Evolutionary conservation across 2,113 vertebrate species (phyloP).

Genomic region (Pitta sordida): DNA sequence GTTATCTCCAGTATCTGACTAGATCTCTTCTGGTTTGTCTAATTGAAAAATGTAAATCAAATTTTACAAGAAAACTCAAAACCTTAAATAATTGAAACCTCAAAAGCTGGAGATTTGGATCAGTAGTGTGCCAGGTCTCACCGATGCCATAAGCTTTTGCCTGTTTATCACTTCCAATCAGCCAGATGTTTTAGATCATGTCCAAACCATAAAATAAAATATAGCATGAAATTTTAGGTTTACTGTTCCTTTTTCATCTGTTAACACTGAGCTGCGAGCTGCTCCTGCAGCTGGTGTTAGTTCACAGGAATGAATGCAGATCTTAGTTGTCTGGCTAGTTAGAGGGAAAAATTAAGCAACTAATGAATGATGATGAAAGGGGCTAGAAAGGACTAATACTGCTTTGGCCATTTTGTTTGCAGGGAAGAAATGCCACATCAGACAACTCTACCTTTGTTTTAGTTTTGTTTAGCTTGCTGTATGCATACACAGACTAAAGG

Average conservation of each 20-base stretch:
- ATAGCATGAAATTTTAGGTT: background rate
- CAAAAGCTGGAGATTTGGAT: background rate
- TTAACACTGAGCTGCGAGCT: background rate
- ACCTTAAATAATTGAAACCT: constrained; percentile 2
- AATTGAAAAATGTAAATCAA: constrained; percentile 19
- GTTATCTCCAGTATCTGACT: constrained; percentile 23
- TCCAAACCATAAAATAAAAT: constrained; percentile 6
- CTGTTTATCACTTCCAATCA: background rate
- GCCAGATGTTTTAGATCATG: constrained; percentile 10
- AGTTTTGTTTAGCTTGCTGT: background rate
- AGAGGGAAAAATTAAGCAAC: background rate
- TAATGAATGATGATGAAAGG: background rate
- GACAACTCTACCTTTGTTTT: background rate
- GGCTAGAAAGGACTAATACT: background rate
- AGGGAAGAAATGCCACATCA: background rate
- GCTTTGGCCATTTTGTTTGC: background rate
- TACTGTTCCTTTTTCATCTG: background rate
- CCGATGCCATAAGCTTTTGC: background rate
- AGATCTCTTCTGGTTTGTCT: background rate
- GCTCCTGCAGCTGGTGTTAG: background rate
- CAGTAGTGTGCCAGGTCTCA: background rate
- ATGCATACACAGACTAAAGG: background rate
- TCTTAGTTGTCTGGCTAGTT: background rate
- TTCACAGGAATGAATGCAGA: background rate
- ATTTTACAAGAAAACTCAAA: background rate